These are phyloP conservation scores for Lordiphosa stackelbergi DNA, from an alignment of 1,140 invertebrate genomes.

Conservation along the genomic window DNA sequence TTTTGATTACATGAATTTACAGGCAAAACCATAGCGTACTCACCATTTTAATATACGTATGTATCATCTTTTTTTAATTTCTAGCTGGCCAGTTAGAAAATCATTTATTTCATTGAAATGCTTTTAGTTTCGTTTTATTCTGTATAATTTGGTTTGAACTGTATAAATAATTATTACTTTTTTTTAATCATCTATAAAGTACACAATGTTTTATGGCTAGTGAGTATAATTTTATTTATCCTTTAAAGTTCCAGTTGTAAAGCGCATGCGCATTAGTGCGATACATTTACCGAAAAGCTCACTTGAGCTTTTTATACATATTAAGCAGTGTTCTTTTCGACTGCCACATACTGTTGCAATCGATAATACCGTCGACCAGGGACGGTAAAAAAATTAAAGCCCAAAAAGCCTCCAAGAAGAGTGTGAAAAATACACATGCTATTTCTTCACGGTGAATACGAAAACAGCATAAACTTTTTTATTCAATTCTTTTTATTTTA, in stretches of 20 bases:
- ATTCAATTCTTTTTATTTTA: no score
- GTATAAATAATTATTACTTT: constrained; percentile 12
- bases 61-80: constrained; percentile 14
- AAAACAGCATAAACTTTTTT: no score
- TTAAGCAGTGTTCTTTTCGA: no score
- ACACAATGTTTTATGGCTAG: constrained; percentile 46
- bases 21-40: constrained; percentile 24
- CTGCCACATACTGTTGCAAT: not conserved
- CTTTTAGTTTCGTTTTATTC: not conserved
- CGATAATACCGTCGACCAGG: not conserved
- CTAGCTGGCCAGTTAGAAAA: constrained; percentile 1
- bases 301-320: constrained; percentile 21
- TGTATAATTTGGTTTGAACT: not conserved
- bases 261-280: constrained; percentile 43
- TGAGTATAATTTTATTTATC: constrained; percentile 70
- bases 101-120: constrained; percentile 25
- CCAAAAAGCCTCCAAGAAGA: no score
- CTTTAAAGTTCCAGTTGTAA: constrained; percentile 49
- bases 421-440: no score
- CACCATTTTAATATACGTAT: constrained; percentile 52
- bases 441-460: no score
- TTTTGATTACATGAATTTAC: not conserved
- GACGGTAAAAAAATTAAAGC: no score
- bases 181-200: constrained; percentile 50
- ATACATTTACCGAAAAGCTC: constrained; percentile 33